Percentiles rank a stretch among this genome's conserved stretches.
phyloP scores from a whole-genome alignment of 2,113 vertebrate genomes.

The Fukomys damarensis region DNA sequence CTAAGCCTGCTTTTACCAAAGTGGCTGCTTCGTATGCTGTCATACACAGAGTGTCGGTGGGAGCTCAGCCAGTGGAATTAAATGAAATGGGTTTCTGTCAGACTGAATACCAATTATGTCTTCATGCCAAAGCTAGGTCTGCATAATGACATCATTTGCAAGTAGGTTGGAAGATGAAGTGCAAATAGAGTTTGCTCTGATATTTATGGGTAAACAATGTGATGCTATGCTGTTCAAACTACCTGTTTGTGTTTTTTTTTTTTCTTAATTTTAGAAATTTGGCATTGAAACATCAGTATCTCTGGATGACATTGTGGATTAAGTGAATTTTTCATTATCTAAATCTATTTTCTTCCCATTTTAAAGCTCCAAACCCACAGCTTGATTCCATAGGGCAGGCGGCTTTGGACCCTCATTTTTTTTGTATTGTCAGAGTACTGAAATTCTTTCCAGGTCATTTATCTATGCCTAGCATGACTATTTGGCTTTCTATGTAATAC shows the following conservation, averaged over 20 bases:
- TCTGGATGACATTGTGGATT: neutral
- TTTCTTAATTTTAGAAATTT: conserved; percentile 1
- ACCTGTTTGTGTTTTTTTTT: neutral
- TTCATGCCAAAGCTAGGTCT: conserved; percentile 75
- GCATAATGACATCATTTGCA: conserved; percentile 81
- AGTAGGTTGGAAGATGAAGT: conserved; percentile 56
- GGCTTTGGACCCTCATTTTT: neutral
- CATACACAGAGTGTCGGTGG: conserved; percentile 68
- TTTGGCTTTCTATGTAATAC: neutral
- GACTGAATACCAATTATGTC: conserved; percentile 82
- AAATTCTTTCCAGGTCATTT: neutral
- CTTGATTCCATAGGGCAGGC: neutral
- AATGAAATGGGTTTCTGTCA: conserved; percentile 80
- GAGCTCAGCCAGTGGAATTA: conserved; percentile 71
- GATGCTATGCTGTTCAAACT: neutral
- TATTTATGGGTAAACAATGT: conserved; percentile 55
- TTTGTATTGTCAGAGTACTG: neutral
- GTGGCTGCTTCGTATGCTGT: conserved; percentile 74
- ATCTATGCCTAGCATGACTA: neutral
- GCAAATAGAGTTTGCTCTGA: conserved; percentile 38
- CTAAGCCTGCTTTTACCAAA: conserved; percentile 74
- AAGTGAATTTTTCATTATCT: neutral
- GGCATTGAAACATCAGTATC: conserved; percentile 21
- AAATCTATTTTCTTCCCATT: neutral
- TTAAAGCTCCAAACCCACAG: neutral